Percentiles rank a stretch among this genome's conserved stretches.
Conservation (phyloP, 2,797 vertebrate species). For the Pristis pectinata region DNA sequence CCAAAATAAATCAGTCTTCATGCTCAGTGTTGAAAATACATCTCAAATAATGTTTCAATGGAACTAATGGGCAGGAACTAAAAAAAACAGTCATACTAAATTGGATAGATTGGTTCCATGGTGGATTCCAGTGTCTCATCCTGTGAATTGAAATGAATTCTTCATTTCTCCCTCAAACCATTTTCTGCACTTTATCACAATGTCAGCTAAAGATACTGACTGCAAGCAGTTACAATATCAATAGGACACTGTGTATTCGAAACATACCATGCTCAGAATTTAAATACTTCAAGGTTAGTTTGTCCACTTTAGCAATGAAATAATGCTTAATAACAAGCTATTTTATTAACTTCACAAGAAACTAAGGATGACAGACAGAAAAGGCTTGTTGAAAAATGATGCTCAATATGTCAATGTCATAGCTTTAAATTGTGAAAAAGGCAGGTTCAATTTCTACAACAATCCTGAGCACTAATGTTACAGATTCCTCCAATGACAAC, state of each 20-base stretch:
- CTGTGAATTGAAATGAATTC: not conserved
- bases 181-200: not conserved
- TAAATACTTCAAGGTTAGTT: not conserved
- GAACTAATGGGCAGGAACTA: not conserved
- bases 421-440: slow-evolving; percentile 14
- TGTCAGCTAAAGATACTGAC: not conserved
- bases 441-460: not conserved
- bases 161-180: not conserved
- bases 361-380: not conserved
- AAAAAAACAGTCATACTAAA: not conserved
- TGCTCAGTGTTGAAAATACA: not conserved
- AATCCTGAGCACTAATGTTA: not conserved
- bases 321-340: slow-evolving; percentile 5
- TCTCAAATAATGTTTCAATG: not conserved
- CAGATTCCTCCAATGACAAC: not conserved
- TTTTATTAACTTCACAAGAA: slow-evolving; percentile 15
- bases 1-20: not conserved
- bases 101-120: not conserved
- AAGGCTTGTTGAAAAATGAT: not conserved
- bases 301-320: not conserved
- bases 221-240: not conserved
- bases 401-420: not conserved
- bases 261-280: not conserved
- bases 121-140: not conserved
- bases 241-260: not conserved